phyloP scores from a whole-genome alignment of 2,888 invertebrate species.

The Cantharis nigra region DNA sequence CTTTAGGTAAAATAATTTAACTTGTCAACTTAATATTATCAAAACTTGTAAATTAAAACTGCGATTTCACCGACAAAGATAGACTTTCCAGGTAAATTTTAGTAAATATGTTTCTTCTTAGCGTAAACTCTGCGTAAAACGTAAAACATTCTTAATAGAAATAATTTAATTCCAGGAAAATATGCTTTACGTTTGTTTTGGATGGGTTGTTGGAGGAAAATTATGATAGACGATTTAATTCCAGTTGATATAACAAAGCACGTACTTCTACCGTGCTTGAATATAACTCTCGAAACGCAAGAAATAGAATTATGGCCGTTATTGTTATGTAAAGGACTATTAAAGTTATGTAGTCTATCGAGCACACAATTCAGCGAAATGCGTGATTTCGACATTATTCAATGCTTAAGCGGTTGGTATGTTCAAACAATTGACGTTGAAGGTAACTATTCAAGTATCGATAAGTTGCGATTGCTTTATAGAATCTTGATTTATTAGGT shows the following conservation, averaged over 20 bases:
- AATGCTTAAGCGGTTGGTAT: constrained; percentile 57
- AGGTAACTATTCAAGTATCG: constrained; percentile 26
- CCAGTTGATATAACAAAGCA: constrained; percentile 51
- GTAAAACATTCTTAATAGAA: background rate
- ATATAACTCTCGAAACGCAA: constrained; percentile 35
- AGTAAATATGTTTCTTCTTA: no score
- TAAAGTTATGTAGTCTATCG: constrained; percentile 54
- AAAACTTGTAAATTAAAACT: background rate
- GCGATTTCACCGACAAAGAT: no score
- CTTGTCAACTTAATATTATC: background rate
- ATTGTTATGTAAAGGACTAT: constrained; percentile 56
- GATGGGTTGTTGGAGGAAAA: constrained; percentile 58
- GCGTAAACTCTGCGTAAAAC: no score
- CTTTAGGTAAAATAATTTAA: constrained; percentile 41
- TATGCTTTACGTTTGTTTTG: constrained; percentile 57
- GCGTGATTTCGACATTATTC: constrained; percentile 54
- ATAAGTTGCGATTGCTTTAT: background rate
- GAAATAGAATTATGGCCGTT: constrained; percentile 57
- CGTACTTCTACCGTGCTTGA: constrained; percentile 50
- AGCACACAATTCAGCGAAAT: constrained; percentile 49
- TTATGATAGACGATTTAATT: constrained; percentile 56
- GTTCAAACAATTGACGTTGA: constrained; percentile 41
- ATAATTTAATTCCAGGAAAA: constrained; percentile 49
- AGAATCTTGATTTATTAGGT: constrained; percentile 27
- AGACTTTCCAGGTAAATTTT: no score